phyloP scores from a whole-genome alignment of 2,797 vertebrate genomes.

The Xenentodon cancila region DNA sequence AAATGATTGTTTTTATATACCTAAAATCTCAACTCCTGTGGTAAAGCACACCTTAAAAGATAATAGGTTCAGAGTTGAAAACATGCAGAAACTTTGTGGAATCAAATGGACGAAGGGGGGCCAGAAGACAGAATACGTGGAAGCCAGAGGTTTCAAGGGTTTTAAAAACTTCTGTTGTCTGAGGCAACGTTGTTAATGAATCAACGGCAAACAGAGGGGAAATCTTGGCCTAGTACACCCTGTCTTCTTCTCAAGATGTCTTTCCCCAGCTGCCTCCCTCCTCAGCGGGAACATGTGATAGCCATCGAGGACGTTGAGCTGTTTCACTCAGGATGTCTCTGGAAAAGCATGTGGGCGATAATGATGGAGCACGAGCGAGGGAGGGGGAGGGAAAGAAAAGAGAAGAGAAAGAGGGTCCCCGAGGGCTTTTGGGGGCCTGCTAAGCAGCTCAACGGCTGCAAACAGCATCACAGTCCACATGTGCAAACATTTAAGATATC shows the following conservation, averaged over 20 bases:
- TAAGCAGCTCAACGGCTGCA: constrained; percentile 73
- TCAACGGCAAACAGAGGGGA: constrained; percentile 26
- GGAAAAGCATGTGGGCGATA: constrained; percentile 82
- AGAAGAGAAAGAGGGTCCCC: constrained; percentile 67
- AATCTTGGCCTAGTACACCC: constrained; percentile 25
- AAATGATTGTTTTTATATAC: too few relatives aligned
- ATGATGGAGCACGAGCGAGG: constrained; percentile 72
- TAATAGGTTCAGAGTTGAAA: too few relatives aligned
- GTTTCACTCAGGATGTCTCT: constrained; percentile 77
- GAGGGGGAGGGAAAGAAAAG: constrained; percentile 36
- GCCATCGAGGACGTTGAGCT: constrained; percentile 72
- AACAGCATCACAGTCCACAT: constrained; percentile 80
- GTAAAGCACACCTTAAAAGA: too few relatives aligned
- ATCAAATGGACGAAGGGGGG: too few relatives aligned
- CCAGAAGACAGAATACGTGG: too few relatives aligned
- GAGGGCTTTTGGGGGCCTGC: constrained; percentile 73
- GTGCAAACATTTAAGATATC: constrained; percentile 83
- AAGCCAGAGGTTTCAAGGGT: too few relatives aligned
- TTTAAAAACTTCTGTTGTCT: too few relatives aligned
- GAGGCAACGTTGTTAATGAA: constrained; percentile 14
- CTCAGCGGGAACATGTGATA: constrained; percentile 78
- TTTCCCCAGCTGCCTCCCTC: constrained; percentile 60
- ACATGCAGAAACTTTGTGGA: too few relatives aligned
- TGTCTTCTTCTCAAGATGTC: constrained; percentile 53
- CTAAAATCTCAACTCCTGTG: too few relatives aligned